Conservation (phyloP, 2,888 invertebrate species). For the Eupithecia pulchellata region DNA sequence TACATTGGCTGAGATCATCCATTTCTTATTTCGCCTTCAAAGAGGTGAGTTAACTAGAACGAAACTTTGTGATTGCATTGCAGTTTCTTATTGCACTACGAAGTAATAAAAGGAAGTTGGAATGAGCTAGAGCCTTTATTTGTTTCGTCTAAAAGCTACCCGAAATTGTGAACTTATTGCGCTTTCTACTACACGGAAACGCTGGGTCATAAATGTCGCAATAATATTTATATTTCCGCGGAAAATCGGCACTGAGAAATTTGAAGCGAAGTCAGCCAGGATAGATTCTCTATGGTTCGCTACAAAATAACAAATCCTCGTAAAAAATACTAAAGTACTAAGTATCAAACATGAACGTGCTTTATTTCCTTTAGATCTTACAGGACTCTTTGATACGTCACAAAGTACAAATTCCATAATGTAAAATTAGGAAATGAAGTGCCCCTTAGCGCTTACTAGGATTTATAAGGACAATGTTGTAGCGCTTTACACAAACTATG, state of each 20-base stretch:
- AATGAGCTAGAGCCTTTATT: slow-evolving; percentile 5
- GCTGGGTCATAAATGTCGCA: slow-evolving; percentile 1
- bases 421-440: too few species aligned
- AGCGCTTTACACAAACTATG: too few species aligned
- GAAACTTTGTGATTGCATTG: slow-evolving; percentile 25
- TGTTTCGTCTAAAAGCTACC: slow-evolving; percentile 6
- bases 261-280: neutral
- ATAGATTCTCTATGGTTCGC: neutral
- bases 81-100: slow-evolving; percentile 25
- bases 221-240: neutral
- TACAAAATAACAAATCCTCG: neutral
- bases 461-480: too few species aligned
- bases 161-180: slow-evolving; percentile 3
- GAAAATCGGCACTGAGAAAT: neutral
- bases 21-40: slow-evolving; percentile 94
- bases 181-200: slow-evolving; percentile 8
- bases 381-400: too few species aligned
- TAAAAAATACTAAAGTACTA: neutral
- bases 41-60: slow-evolving; percentile 79
- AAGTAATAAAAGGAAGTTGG: slow-evolving; percentile 5
- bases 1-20: slow-evolving; percentile 91
- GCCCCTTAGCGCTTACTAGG: too few species aligned
- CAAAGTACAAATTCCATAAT: too few species aligned
- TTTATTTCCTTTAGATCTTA: too few species aligned
- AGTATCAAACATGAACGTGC: too few species aligned